Base-by-base conservation (phyloP, 2,888 invertebrate genomes). In the Augiades crinisus region DNA sequence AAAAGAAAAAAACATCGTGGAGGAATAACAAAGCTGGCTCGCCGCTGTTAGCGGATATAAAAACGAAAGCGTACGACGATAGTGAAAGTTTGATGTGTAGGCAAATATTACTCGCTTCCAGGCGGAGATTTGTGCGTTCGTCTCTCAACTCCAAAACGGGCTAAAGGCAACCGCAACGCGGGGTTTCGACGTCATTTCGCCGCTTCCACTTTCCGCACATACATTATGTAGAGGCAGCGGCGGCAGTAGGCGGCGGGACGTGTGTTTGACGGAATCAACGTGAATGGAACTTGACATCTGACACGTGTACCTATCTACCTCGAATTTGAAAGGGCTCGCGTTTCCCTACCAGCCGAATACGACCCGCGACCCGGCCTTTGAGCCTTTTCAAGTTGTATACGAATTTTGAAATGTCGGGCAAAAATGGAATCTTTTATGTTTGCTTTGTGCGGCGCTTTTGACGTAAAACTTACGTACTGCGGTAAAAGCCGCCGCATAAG, bases 1-100 rank as follows among this genome's bases (percentile, higher is more conserved):
- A 72, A 75, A 70, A 64, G 60, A 64, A 67, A 69, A 72, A 75
- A 67, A 58, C 56, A 66, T 54, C 61, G 61, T 54, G 56, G 68
- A 76, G 72, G 66, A 81, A 81, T 68, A 84, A 86, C 81, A 86
- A 84, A 84, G 75, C 78, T 72, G 65, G 63, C 67, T 66, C 67
- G 72, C 64, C 68, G 70, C 67, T 72, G 76, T 74, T 78, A 70
- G 75, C 72, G 72, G 80, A 78, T 81, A 81, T 82, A 87, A 88
- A 89, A 89, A 87, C 84, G 88, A 88, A 88, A 89, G 88, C 82
- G 79, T 65, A 75, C 77, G 59, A 64, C 71, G 88, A 86, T 86
- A 88, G 88, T 89, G 88, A 89, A 88, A 89, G 88, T 89, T 89
- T 87, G 85, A 88, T 88, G 87, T 89, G 88, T 87, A 85, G 84